Base-by-base conservation (phyloP, 2,797 vertebrate genomes). In the Paedocypris micromegethes region DNA sequence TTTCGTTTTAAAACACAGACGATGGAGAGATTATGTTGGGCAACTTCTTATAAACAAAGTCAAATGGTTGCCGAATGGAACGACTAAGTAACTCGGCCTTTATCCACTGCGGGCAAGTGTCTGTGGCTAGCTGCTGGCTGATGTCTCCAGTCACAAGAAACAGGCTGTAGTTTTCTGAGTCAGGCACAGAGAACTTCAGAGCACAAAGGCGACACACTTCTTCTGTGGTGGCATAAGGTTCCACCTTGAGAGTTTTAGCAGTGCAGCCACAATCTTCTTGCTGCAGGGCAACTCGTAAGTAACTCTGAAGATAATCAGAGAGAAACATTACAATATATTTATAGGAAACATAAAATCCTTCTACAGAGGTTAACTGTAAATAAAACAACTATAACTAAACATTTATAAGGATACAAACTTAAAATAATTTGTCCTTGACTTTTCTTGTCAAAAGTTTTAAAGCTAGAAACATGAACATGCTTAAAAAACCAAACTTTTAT, bases 41-140 rank as follows among this genome's bases (percentile, higher is more conserved):
- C 77, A 90, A 43, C 2, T 87, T 89, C 65, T 86, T 90, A 85
- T 92, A 98, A 53, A 98, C 91, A 0, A 98, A 98, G 78, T 93
- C 86, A 66, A 96, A 98, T 62, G 90, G 84, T 40, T 90, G 82
- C 3, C 87, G 85, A 2, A 91, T 89, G 0, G 89, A 85, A 2
- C 91, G 90, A 81, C 92, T 95, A 81, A 93, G 94, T 67, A 97
- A 79, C 83, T 98, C 94, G 0, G 96, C 94, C 76, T 98, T 98
- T 66, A 98, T 96, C 75, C 93, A 94, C 81, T 96, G 96, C 4
- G 96, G 95, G 73, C 91, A 90, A 1, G 92, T 94, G 74, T 97
- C 94, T 0, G 91, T 86, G 0, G 93, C 91, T 71, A 98, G 88
- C 75, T 94, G 94, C 81, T 95, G 94, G 87, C 89, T 92, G n/a